phyloP scores from a whole-genome alignment of 2,888 invertebrate species.

The Scotopteryx bipunctaria region DNA sequence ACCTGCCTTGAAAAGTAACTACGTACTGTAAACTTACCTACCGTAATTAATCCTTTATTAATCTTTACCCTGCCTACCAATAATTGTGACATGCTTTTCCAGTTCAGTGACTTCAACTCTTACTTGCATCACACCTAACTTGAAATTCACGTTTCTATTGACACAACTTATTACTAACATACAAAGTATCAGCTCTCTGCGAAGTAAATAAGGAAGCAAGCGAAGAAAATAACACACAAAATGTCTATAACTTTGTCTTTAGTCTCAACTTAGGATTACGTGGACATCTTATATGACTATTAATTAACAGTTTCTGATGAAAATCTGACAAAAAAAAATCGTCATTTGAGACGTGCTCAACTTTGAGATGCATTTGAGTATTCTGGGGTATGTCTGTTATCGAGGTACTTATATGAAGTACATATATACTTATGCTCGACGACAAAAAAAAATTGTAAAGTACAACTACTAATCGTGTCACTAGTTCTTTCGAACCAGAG shows the following conservation, averaged over 20 bases:
- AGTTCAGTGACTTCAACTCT: conserved; percentile 36
- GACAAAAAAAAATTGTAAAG: too few species aligned
- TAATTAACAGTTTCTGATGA: too few species aligned
- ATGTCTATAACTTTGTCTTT: background rate
- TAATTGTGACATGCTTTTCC: conserved; percentile 29
- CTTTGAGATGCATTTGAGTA: too few species aligned
- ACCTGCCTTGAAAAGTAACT: conserved; percentile 2
- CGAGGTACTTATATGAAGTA: too few species aligned
- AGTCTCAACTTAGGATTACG: too few species aligned
- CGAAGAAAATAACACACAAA: conserved; percentile 5
- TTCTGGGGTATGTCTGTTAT: too few species aligned
- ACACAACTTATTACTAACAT: conserved; percentile 35
- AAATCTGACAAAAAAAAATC: too few species aligned
- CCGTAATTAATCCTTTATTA: conserved; percentile 25
- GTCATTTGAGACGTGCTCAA: too few species aligned
- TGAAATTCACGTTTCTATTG: conserved; percentile 38
- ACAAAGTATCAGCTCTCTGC: conserved; percentile 17
- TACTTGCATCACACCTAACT: conserved; percentile 31
- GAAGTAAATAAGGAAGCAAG: conserved; percentile 15
- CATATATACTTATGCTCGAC: too few species aligned
- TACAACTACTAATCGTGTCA: too few species aligned
- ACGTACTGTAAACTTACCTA: conserved; percentile 21
- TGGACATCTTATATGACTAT: too few species aligned
- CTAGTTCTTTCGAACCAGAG: too few species aligned
- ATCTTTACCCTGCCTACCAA: conserved; percentile 6